Base-by-base conservation (phyloP, 2,797 vertebrate species). In the Syngnathus rostellatus region DNA sequence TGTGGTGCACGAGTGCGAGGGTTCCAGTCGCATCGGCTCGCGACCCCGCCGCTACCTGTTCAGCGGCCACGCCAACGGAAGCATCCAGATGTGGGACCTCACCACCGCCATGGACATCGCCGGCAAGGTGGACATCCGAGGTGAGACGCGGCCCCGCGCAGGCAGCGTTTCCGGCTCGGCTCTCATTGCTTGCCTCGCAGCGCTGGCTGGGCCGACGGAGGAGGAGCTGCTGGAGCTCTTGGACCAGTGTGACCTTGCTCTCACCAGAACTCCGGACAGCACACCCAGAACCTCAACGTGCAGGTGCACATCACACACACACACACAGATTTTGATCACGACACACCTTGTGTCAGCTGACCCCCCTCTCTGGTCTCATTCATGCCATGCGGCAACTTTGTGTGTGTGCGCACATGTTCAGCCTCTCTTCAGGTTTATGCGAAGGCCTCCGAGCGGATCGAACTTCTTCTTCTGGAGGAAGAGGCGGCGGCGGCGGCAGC, bases 71-170 rank as follows among this genome's bases (percentile, higher is more conserved):
- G 66, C 90, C 83, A 96, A 95, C 0, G 95, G 95, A 76, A 94
- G 94, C 86, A 91, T 97, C 76, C 94, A 95, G 87, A 93, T 95
- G 92, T 97, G 95, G 95, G 94, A 97, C 85, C 89, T 97, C 59
- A 96, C 94, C 21, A 96, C 94, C 0, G 95, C 93, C 60, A 94
- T 95, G 92, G 94, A 96, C 45, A 91, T 92, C 23, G 87, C 89
- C 0, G 92, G 89, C 50, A 94, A 93, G 71, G 87, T 91, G 0
- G 91, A 93, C 78, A 89, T 88, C 66, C 77, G 86, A 85, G 91
- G 92, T 92, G 11, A 79, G 78, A 39, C 9, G 0, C 7, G 14
- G 14, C 1, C 0, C 45, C 41, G 8, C 3, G 21, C 6, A 19
- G 17, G 21, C 6, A 19, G 17, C 23, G 7, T 8, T 6, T 59